Percentiles rank a stretch among this genome's conserved stretches.
Conservation (phyloP, 2,113 vertebrate species). For the Haemorhous mexicanus region DNA sequence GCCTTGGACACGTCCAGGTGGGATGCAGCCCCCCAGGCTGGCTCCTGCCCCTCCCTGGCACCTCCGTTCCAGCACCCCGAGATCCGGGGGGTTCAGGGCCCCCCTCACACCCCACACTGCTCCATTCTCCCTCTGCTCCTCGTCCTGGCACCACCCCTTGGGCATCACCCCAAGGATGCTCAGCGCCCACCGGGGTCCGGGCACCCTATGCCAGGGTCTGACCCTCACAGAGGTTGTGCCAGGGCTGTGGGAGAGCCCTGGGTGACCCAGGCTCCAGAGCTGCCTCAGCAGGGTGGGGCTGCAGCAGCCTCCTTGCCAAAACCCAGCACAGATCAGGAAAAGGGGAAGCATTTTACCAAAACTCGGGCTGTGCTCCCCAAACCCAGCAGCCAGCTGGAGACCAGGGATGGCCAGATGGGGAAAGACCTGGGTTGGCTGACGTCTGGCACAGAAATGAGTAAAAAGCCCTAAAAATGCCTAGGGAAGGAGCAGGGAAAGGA, state of each 20-base stretch:
- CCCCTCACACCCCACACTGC: fast-evolving
- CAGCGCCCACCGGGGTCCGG: fast-evolving
- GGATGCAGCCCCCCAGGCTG: neutral
- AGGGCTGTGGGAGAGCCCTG: neutral
- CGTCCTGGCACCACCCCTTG: fast-evolving
- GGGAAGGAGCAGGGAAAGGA: neutral
- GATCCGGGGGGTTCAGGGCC: neutral
- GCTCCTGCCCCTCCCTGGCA: neutral
- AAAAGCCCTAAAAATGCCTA: neutral
- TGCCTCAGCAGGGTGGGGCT: neutral
- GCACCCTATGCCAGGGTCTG: fast-evolving
- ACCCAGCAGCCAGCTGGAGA: neutral
- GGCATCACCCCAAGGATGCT: neutral
- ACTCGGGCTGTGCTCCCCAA: neutral
- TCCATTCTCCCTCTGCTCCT: neutral
- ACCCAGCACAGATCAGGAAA: fast-evolving
- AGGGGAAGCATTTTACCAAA: neutral
- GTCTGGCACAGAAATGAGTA: neutral
- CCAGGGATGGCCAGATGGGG: neutral
- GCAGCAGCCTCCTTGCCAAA: neutral
- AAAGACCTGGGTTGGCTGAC: neutral
- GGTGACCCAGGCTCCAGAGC: neutral
- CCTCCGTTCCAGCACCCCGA: neutral
- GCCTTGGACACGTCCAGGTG: neutral
- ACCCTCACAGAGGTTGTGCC: neutral